A percentile compares a stretch with the other conserved stretches of the same genome.
Conservation (phyloP, 23 tunicate species). For the Halocynthia roretzi region DNA sequence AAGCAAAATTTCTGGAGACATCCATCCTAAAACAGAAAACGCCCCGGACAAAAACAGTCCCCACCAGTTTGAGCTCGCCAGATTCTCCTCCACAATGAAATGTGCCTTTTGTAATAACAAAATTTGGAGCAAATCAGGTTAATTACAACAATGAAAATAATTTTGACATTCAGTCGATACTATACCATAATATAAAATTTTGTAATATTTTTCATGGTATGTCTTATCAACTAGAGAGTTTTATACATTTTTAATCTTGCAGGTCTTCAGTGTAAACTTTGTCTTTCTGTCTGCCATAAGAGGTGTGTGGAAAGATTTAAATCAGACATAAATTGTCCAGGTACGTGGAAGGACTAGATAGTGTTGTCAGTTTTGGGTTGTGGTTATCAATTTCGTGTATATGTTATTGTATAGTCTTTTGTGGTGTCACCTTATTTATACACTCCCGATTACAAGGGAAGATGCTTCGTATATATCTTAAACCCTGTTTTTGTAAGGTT, state of each 20-base stretch:
- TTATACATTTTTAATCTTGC: neutral
- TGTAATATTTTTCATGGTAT: neutral
- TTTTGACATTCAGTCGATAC: too few relatives aligned
- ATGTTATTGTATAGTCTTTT: too few relatives aligned
- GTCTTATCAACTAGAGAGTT: neutral
- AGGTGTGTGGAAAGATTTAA: conserved; percentile 14
- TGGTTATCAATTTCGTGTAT: too few relatives aligned
- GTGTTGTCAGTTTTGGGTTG: too few relatives aligned
- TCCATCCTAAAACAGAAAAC: too few relatives aligned
- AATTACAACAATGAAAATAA: neutral
- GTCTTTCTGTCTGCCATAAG: conserved; percentile 21
- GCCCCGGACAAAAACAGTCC: neutral
- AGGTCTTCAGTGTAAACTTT: conserved; percentile 14
- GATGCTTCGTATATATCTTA: too few relatives aligned
- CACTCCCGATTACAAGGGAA: too few relatives aligned
- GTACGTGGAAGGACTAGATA: neutral
- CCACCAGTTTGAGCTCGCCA: conserved; percentile 17
- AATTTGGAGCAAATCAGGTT: conserved; percentile 28
- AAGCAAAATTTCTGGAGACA: too few relatives aligned
- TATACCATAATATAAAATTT: too few relatives aligned
- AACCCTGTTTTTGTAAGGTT: too few relatives aligned
- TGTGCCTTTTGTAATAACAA: conserved; percentile 18
- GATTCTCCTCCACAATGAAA: neutral
- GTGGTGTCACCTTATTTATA: too few relatives aligned
- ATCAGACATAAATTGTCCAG: neutral